Evolutionary conservation across 2,113 vertebrate genomes (phyloP).

Genomic region (Geococcyx californianus): DNA sequence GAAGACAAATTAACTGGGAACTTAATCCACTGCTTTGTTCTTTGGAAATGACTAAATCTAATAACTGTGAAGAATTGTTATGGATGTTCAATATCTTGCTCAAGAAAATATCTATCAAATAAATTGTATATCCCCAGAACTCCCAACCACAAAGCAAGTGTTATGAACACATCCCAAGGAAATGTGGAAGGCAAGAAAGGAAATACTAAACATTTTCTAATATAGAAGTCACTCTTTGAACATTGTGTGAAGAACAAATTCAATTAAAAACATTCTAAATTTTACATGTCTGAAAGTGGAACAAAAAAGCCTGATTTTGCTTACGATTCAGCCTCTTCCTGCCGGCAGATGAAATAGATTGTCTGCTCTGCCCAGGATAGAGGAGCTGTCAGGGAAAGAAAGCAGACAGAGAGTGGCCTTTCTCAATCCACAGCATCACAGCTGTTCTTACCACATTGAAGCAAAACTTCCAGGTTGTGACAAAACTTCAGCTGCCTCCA

Average conservation of each 20-base stretch:
- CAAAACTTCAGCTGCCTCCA: background rate
- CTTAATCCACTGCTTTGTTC: constrained; percentile 10
- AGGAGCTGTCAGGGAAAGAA: background rate
- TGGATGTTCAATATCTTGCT: background rate
- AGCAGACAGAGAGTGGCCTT: background rate
- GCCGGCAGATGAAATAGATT: background rate
- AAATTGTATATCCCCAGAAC: background rate
- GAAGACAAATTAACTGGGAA: constrained; percentile 20
- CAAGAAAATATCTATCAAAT: constrained; percentile 18
- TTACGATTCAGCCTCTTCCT: background rate
- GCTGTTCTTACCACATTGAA: background rate
- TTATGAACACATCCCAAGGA: background rate
- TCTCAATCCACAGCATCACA: accelerated
- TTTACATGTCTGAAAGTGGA: background rate
- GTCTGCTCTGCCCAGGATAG: background rate
- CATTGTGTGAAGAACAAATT: background rate
- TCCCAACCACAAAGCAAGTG: background rate
- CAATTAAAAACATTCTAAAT: background rate
- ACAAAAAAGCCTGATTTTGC: background rate
- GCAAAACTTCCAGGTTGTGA: background rate
- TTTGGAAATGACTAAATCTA: constrained; percentile 13
- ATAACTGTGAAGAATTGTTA: background rate
- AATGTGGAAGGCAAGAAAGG: background rate
- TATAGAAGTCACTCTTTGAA: background rate
- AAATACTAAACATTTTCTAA: background rate